Evolutionary conservation across 2,113 vertebrate genomes (phyloP), one percentile per base, ranked within the genome.

Genomic region (Galeopterus variegatus): DNA sequence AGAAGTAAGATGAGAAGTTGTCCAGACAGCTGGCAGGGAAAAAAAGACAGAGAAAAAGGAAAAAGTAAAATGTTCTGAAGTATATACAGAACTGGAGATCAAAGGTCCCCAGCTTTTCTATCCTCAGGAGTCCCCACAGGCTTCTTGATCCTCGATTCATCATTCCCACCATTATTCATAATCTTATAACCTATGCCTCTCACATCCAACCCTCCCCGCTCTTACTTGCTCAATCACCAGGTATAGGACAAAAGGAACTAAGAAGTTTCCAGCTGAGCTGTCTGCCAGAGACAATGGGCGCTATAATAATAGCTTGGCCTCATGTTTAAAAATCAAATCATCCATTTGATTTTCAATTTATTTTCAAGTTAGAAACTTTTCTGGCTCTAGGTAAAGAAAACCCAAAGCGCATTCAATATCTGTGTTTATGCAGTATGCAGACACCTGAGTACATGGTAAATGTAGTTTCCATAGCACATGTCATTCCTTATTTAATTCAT

Each of bases 331-430:
- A 94, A 93, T 95, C 92, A 94, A 81, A 90, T 90, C 60, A n/a
- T 58, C 75, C 41, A 36, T 84, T 93, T 92, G 83, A 87, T 90
- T 95, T 97, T 90, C 96, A 91, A 92, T 83, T 96, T 97, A 96
- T 97, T 96, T 96, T 90, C 92, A 96, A 95, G 79, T 92, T 92
- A 93, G 96, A 88, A 97, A 96, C 60, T 92, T 97, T 92, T 90
- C 89, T 84, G 75, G 62, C 8, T 76, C 58, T 77, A 88, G 70
- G 80, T 77, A 95, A 93, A 92, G 80, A 93, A 95, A 96, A 94
- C 54, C 48, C 83, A 90, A 93, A 92, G 69, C 60, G 90, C 88
- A 88, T 92, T 97, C 80, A 36, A n/a, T 90, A 76, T 77, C 80
- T 76, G 58, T 67, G 33, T 84, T 96, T 95, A 77, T 90, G 84